These are phyloP conservation scores for Camponotus pennsylvanicus DNA, from an alignment of 1,140 invertebrate species.

Conservation along the genomic window DNA sequence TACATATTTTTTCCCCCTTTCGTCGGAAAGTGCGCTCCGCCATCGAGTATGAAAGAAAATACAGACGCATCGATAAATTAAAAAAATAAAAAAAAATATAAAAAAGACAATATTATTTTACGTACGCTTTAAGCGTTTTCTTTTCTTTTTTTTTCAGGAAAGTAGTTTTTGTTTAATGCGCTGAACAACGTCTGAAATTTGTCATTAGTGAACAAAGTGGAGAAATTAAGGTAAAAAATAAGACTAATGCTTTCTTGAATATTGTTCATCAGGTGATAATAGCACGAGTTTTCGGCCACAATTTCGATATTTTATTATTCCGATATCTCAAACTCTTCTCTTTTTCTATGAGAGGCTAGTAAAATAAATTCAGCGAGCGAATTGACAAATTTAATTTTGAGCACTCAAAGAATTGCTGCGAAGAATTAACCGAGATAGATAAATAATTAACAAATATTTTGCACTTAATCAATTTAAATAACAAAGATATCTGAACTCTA, in stretches of 20 bases:
- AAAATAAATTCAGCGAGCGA: not conserved
- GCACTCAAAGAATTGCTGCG: no score
- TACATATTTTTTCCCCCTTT: not conserved
- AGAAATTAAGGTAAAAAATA: not conserved
- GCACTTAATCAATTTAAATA: no score
- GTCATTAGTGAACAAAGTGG: slow-evolving; percentile 11
- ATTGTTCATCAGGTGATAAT: not conserved
- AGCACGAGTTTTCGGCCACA: no score
- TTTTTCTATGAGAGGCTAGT: no score
- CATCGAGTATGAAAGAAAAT: not conserved
- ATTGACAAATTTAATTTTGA: slow-evolving; percentile 5
- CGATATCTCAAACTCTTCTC: not conserved
- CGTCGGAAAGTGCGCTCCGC: not conserved
- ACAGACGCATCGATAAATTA: not conserved
- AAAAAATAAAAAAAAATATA: not conserved
- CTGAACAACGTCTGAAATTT: slow-evolving; percentile 3
- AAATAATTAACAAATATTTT: no score
- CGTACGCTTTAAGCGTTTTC: no score
- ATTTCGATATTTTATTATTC: not conserved
- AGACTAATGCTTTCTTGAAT: not conserved
- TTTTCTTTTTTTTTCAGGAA: not conserved
- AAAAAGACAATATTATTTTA: no score
- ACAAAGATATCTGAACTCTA: no score
- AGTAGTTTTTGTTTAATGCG: slow-evolving; percentile 14
- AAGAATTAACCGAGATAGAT: no score